Conservation (phyloP, 2,113 vertebrate genomes). For the Chionodraco myersi region DNA sequence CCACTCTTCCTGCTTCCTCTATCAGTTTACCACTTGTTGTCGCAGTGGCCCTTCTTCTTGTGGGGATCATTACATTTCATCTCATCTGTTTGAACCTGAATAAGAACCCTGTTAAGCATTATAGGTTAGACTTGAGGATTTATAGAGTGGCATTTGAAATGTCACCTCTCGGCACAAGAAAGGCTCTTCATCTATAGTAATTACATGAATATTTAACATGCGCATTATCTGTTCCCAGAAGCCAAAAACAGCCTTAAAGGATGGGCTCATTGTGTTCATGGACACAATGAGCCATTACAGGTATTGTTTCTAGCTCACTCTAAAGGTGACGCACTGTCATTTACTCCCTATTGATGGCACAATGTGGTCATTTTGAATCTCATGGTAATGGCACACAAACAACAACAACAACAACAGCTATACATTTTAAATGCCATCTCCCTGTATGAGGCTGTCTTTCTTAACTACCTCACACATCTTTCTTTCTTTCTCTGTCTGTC, state of each 20-base stretch:
- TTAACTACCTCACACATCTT: slow-evolving; percentile 2
- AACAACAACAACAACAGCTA: slow-evolving; percentile 52
- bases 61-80: slow-evolving; percentile 41
- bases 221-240: slow-evolving; percentile 71
- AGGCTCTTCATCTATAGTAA: slow-evolving; percentile 70
- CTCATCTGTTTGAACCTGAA: slow-evolving; percentile 58
- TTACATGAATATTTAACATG: slow-evolving; percentile 80
- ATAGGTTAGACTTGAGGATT: slow-evolving; percentile 60
- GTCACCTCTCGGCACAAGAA: slow-evolving; percentile 65
- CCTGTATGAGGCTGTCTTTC: slow-evolving; percentile 21
- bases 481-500: slow-evolving; percentile 10
- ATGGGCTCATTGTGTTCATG: slow-evolving; percentile 56
- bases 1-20: neutral
- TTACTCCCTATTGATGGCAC: slow-evolving; percentile 65
- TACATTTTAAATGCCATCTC: slow-evolving; percentile 71
- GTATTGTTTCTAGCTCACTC: slow-evolving; percentile 67
- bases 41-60: slow-evolving; percentile 2
- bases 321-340: slow-evolving; percentile 70
- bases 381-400: slow-evolving; percentile 48
- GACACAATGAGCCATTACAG: slow-evolving; percentile 67
- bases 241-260: slow-evolving; percentile 65
- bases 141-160: slow-evolving; percentile 77
- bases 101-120: slow-evolving; percentile 41
- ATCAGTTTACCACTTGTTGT: neutral
- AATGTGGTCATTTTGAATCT: slow-evolving; percentile 54